Evolutionary conservation across 92 coral and sea anemone species (phyloP).

Genomic region (Palythoa grandis): DNA sequence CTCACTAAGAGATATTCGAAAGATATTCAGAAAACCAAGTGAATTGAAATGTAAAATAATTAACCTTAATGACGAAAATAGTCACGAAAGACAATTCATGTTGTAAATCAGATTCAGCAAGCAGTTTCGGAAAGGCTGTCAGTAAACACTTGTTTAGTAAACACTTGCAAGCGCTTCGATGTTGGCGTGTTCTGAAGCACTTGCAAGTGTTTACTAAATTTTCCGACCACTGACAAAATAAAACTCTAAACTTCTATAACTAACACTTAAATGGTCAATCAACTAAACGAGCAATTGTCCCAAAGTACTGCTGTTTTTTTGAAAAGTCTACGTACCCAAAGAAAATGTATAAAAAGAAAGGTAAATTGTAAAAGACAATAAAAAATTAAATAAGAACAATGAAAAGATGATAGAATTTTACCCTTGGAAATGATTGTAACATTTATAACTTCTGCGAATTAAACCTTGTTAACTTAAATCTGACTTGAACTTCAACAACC

Average conservation of each 20-base stretch:
- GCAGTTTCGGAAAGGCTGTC: too few relatives aligned
- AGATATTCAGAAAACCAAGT: background rate
- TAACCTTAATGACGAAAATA: background rate
- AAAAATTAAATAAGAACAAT: slow-evolving; percentile 28
- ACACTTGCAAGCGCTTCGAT: too few relatives aligned
- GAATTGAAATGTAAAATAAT: background rate
- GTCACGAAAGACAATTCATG: background rate
- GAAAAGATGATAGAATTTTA: background rate
- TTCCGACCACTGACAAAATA: background rate
- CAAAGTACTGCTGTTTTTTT: background rate
- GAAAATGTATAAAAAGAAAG: background rate
- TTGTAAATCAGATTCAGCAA: background rate
- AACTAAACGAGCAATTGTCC: too few relatives aligned
- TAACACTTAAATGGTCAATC: background rate
- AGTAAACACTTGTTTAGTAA: too few relatives aligned
- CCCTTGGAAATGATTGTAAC: background rate
- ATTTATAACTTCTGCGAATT: background rate
- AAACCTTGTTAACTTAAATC: background rate
- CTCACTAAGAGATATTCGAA: background rate
- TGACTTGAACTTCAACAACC: background rate
- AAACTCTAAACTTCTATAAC: background rate
- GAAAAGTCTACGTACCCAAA: background rate
- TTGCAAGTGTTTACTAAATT: background rate
- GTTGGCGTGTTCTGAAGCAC: background rate
- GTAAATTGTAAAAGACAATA: background rate